Evolutionary conservation across 2,797 vertebrate species (phyloP).

Genomic region (Amblyraja radiata): DNA sequence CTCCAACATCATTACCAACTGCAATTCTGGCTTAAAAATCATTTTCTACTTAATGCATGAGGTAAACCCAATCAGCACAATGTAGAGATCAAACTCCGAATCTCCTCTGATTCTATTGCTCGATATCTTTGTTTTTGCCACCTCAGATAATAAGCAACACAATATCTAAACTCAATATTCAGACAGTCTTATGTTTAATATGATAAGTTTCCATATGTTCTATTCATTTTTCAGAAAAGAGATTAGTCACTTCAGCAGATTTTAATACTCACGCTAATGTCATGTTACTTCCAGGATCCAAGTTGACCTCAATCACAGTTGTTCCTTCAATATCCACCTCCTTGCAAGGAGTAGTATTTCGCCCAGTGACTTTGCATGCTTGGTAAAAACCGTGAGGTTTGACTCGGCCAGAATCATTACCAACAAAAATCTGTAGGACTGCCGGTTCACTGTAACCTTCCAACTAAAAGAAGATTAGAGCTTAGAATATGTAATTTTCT

Average conservation of each 20-base stretch:
- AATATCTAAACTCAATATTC: neutral
- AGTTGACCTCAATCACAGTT: slow-evolving; percentile 89
- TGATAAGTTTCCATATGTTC: too few species aligned
- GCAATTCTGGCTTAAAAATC: neutral
- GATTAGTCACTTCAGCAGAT: neutral
- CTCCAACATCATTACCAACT: neutral
- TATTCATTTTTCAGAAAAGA: neutral
- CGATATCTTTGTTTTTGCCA: neutral
- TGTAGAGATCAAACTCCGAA: neutral
- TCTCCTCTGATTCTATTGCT: neutral
- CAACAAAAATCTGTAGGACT: slow-evolving; percentile 89
- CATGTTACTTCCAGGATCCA: slow-evolving; percentile 91
- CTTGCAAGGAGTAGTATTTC: slow-evolving; percentile 94
- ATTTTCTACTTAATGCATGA: neutral
- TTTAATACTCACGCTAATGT: slow-evolving; percentile 79
- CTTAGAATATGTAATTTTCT: neutral
- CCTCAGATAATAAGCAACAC: neutral
- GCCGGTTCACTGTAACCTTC: slow-evolving; percentile 89
- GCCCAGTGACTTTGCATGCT: slow-evolving; percentile 89
- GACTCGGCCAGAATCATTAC: slow-evolving; percentile 88
- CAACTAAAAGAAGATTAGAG: slow-evolving; percentile 60
- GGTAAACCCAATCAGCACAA: slow-evolving; percentile 1
- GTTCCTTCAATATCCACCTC: slow-evolving; percentile 94
- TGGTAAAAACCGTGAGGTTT: slow-evolving; percentile 98
- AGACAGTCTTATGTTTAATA: neutral